Evolutionary conservation across 2,113 vertebrate genomes (phyloP).

Genomic region (Emydura subglobosa): DNA sequence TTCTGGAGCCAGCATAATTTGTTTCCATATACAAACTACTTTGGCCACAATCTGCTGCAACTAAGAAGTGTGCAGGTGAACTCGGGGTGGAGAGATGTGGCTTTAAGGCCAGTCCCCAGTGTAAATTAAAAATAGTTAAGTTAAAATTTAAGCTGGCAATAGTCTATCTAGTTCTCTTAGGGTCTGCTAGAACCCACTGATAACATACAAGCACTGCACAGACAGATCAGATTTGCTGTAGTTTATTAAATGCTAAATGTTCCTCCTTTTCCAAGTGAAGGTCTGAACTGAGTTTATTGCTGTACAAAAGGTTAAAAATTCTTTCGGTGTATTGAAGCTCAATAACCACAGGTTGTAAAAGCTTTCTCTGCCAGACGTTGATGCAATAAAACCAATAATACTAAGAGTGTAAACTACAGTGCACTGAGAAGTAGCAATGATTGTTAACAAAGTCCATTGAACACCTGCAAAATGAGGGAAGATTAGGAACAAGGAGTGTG

Average conservation of each 20-base stretch:
- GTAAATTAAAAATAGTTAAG: background rate
- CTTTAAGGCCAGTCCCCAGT: background rate
- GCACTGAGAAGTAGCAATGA: slow-evolving; percentile 37
- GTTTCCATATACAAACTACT: slow-evolving; percentile 14
- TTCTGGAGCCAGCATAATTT: slow-evolving; percentile 14
- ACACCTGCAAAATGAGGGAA: background rate
- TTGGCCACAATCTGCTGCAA: background rate
- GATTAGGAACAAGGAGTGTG: background rate
- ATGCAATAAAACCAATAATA: slow-evolving; percentile 61
- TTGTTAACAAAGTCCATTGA: slow-evolving; percentile 49
- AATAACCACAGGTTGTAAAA: slow-evolving; percentile 53
- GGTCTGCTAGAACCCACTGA: background rate
- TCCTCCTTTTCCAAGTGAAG: slow-evolving; percentile 38
- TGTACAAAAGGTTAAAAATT: slow-evolving; percentile 46
- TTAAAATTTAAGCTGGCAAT: slow-evolving; percentile 20
- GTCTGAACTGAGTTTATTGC: slow-evolving; percentile 17
- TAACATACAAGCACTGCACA: background rate
- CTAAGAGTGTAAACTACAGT: slow-evolving; percentile 64
- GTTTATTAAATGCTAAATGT: slow-evolving; percentile 53
- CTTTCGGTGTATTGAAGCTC: slow-evolving; percentile 18
- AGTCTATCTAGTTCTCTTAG: background rate
- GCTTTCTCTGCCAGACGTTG: background rate
- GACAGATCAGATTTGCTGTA: slow-evolving; percentile 21
- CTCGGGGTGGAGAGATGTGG: background rate
- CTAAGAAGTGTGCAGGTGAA: background rate